Conservation (phyloP, 2,797 vertebrate genomes). For the Myotis daubentonii region DNA sequence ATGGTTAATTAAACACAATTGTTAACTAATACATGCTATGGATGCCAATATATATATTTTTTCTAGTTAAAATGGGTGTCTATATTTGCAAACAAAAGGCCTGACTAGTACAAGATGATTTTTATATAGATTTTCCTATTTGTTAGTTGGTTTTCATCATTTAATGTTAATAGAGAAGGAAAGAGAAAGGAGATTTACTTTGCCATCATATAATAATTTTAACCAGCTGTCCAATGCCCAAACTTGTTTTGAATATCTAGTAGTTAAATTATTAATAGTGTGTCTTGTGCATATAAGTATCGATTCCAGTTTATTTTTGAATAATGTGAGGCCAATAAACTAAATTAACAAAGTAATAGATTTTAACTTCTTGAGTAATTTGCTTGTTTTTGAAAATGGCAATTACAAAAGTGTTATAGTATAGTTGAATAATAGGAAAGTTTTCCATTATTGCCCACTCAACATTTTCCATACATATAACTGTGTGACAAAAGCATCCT, state of each 20-base stretch:
- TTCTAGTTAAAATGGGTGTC: conserved; percentile 9
- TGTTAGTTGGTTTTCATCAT: neutral
- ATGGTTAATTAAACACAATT: neutral
- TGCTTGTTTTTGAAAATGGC: conserved; percentile 84
- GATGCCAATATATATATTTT: neutral
- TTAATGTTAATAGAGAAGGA: neutral
- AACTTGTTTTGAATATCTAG: conserved; percentile 64
- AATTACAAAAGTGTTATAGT: conserved; percentile 72
- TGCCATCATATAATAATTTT: conserved; percentile 58
- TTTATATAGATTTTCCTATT: neutral
- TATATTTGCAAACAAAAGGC: neutral
- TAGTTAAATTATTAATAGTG: conserved; percentile 83
- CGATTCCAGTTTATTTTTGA: conserved; percentile 82
- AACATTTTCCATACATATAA: conserved; percentile 3
- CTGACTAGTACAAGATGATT: neutral
- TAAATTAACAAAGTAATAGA: conserved; percentile 83
- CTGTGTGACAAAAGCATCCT: neutral
- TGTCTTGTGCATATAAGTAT: conserved; percentile 81
- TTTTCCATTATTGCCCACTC: neutral
- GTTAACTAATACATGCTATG: neutral
- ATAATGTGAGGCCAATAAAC: conserved; percentile 82
- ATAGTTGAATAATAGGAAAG: neutral
- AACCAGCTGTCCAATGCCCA: conserved; percentile 12
- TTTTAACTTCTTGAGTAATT: conserved; percentile 83
- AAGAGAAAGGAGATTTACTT: neutral